A percentile compares a stretch with the other conserved stretches of the same genome.
These are phyloP conservation scores for Entomobrya multifasciata DNA, from an alignment of 2,888 invertebrate genomes.

Conservation along the genomic window DNA sequence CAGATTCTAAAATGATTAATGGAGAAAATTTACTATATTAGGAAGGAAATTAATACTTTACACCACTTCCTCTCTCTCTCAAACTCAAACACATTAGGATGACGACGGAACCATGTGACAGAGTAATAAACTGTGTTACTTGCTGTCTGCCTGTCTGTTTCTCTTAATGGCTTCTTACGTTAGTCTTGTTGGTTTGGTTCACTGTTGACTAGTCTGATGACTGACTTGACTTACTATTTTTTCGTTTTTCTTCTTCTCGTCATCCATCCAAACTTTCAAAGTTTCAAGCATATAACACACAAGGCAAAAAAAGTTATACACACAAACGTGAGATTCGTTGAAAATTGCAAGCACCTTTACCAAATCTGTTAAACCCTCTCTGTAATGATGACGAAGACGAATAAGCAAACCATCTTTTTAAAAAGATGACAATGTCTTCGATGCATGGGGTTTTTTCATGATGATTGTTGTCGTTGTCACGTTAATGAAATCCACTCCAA, in stretches of 20 bases:
- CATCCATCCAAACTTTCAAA: not conserved
- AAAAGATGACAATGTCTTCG: not conserved
- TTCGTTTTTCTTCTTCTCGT: not conserved
- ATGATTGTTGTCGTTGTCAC: not conserved
- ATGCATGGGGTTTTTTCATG: not conserved
- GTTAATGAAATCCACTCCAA: slow-evolving; percentile 11
- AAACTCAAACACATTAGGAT: not conserved
- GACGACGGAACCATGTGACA: slow-evolving; percentile 23
- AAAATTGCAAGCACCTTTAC: not conserved
- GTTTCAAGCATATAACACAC: no score
- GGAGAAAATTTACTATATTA: slow-evolving; percentile 46
- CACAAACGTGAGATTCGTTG: not conserved
- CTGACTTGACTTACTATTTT: not conserved
- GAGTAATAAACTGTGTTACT: slow-evolving; percentile 11
- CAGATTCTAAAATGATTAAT: slow-evolving; percentile 48
- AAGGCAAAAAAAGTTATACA: no score
- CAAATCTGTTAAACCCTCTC: not conserved
- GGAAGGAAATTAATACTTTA: slow-evolving; percentile 48
- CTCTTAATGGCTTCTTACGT: not conserved
- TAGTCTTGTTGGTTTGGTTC: not conserved
- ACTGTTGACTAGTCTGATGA: not conserved
- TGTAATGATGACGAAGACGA: not conserved
- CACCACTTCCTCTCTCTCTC: slow-evolving; percentile 15
- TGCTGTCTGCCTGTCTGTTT: not conserved
- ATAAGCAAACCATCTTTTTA: not conserved